A percentile compares a stretch with the other conserved stretches of the same genome.
These are phyloP conservation scores for Terrapene triunguis DNA, from an alignment of 2,113 vertebrate species.

Conservation along the genomic window DNA sequence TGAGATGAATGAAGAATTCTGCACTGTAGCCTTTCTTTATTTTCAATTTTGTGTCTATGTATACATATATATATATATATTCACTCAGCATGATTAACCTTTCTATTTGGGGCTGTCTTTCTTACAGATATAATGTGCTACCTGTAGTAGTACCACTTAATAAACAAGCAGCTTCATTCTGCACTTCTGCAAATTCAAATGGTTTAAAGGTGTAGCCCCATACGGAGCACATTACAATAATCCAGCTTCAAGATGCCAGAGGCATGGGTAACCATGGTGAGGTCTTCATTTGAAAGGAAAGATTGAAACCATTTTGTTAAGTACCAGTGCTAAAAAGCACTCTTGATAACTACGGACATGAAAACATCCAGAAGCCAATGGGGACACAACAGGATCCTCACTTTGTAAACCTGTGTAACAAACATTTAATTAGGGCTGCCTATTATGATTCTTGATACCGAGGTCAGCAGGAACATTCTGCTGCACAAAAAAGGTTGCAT, in stretches of 20 bases:
- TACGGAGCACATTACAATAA: background rate
- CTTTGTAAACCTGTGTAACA: background rate
- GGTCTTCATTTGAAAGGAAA: background rate
- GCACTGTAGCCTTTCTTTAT: background rate
- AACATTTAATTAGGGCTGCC: background rate
- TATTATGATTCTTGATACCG: background rate
- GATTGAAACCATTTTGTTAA: background rate
- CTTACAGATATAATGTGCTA: background rate
- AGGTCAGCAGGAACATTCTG: background rate
- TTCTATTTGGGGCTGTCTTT: background rate
- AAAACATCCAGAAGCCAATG: background rate
- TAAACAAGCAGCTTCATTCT: background rate
- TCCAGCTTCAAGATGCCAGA: background rate
- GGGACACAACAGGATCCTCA: background rate
- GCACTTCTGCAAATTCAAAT: background rate
- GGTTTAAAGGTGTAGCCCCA: background rate
- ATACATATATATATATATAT: no score
- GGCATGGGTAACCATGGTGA: background rate
- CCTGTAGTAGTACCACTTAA: background rate
- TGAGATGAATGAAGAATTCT: background rate
- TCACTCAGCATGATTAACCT: background rate
- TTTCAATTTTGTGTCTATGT: background rate
- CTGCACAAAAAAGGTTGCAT: background rate
- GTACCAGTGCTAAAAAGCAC: background rate
- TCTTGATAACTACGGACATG: background rate